Evolutionary conservation across 2,888 invertebrate species (phyloP).

Genomic region (Crioceris asparagi): DNA sequence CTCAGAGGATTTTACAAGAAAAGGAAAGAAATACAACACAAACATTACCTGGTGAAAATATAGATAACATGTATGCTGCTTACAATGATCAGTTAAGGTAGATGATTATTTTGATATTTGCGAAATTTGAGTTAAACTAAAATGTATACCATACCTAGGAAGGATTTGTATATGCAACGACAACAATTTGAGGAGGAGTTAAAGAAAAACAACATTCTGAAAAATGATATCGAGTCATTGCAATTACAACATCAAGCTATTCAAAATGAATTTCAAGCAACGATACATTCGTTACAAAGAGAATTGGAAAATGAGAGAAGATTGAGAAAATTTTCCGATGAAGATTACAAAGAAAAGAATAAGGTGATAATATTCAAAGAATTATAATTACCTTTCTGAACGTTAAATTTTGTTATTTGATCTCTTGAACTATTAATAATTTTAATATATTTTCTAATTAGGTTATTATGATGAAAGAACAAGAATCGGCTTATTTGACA

Average conservation of each 20-base stretch:
- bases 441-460: too few species aligned
- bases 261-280: slow-evolving; percentile 35
- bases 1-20: slow-evolving; percentile 62
- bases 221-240: slow-evolving; percentile 36
- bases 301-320: slow-evolving; percentile 37
- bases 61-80: too few species aligned
- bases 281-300: slow-evolving; percentile 34
- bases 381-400: too few species aligned
- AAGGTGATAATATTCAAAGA: too few species aligned
- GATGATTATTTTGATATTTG: too few species aligned
- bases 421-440: too few species aligned
- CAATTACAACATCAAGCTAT: slow-evolving; percentile 35
- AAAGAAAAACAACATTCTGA: slow-evolving; percentile 41
- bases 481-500: slow-evolving; percentile 37
- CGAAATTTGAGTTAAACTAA: neutral
- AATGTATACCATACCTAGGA: slow-evolving; percentile 23
- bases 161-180: slow-evolving; percentile 38
- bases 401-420: too few species aligned
- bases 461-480: too few species aligned
- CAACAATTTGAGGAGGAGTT: slow-evolving; percentile 35
- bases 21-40: slow-evolving; percentile 62
- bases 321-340: slow-evolving; percentile 37
- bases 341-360: slow-evolving; percentile 33
- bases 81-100: too few species aligned
- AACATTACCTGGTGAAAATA: too few species aligned